Conservation (phyloP, 2,113 vertebrate species). For the Zingel zingel region DNA sequence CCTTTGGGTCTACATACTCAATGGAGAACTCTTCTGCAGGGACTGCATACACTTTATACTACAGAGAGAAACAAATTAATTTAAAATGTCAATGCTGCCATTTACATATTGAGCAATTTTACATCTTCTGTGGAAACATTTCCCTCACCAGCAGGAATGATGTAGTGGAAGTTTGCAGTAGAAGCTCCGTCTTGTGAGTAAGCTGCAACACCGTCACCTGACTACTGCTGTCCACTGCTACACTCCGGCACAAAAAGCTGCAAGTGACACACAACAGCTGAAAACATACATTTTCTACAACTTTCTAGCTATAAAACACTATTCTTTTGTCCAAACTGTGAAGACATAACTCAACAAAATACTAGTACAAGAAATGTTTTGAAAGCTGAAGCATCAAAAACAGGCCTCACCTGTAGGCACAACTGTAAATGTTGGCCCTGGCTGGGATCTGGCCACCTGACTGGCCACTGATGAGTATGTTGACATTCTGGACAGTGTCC, state of each 20-base stretch:
- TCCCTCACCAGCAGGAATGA: constrained; percentile 90
- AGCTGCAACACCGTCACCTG: constrained; percentile 85
- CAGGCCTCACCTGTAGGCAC: constrained; percentile 88
- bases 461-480: constrained; percentile 78
- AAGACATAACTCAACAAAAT: background rate
- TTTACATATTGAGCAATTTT: background rate
- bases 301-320: background rate
- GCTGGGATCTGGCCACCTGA: constrained; percentile 72
- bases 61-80: constrained; percentile 30
- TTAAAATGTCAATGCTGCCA: background rate
- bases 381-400: background rate
- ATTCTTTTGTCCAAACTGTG: background rate
- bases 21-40: constrained; percentile 88
- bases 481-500: constrained; percentile 78
- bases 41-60: constrained; percentile 92
- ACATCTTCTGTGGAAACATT: background rate
- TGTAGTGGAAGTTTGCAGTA: constrained; percentile 78
- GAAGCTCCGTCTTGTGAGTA: constrained; percentile 81
- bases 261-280: constrained; percentile 8
- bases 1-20: constrained; percentile 88
- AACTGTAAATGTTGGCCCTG: constrained; percentile 90
- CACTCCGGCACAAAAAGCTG: constrained; percentile 92
- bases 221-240: constrained; percentile 84
- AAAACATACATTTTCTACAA: background rate
- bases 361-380: background rate